Evolutionary conservation across 2,888 invertebrate species (phyloP).

Genomic region (Cataglyphis rosenhaueri): DNA sequence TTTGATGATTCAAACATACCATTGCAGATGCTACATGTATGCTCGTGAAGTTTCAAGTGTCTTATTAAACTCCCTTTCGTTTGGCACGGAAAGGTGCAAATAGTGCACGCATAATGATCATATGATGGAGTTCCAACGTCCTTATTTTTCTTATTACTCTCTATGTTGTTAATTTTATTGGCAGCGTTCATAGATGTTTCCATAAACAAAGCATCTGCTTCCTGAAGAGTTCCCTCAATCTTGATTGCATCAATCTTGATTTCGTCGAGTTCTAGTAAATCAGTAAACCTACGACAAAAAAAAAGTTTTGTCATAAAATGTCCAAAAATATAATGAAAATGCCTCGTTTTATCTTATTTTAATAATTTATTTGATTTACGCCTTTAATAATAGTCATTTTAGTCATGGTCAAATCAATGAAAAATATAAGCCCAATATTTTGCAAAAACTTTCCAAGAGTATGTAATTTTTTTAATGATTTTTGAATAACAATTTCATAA

Average conservation of each 20-base stretch:
- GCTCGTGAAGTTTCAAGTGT: slow-evolving; percentile 57
- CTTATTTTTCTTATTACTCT: slow-evolving; percentile 13
- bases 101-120: slow-evolving; percentile 38
- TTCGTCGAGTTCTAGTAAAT: slow-evolving; percentile 26
- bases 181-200: neutral
- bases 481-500: neutral
- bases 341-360: slow-evolving; percentile 20
- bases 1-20: slow-evolving; percentile 16
- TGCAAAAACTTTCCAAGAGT: slow-evolving; percentile 1
- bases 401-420: neutral
- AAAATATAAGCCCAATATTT: slow-evolving; percentile 2
- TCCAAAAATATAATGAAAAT: neutral
- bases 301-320: neutral
- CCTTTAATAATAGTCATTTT: neutral
- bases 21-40: slow-evolving; percentile 24
- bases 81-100: slow-evolving; percentile 40
- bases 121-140: neutral
- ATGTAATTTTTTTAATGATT: neutral
- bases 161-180: slow-evolving; percentile 5
- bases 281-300: slow-evolving; percentile 42
- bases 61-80: slow-evolving; percentile 49
- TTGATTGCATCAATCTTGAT: slow-evolving; percentile 32
- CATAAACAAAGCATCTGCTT: slow-evolving; percentile 15
- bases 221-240: neutral
- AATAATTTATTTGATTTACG: neutral